phyloP scores from a whole-genome alignment of 2,888 invertebrate species.

The Drosophila robusta region DNA sequence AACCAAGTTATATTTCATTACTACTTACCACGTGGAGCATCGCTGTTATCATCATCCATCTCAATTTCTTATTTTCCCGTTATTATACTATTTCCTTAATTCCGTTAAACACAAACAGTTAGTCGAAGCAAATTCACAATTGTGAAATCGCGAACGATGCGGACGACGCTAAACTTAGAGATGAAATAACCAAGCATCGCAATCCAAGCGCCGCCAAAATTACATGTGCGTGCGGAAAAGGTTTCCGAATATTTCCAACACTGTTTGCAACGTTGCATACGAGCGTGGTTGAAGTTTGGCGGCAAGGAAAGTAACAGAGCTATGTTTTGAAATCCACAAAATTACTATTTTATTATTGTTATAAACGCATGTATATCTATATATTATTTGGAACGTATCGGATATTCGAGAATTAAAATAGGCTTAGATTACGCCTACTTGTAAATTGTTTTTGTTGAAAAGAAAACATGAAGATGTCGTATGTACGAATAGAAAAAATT shows the following conservation, averaged over 20 bases:
- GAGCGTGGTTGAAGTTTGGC: conserved; percentile 10
- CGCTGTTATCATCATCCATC: conserved; percentile 48
- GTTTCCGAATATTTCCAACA: conserved; percentile 12
- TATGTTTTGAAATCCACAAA: neutral
- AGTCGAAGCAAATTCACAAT: neutral
- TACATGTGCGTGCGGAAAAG: conserved; percentile 41
- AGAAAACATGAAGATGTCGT: too few species aligned
- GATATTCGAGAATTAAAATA: neutral
- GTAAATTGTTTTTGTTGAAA: too few species aligned
- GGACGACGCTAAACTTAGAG: conserved; percentile 45
- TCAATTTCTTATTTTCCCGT: neutral
- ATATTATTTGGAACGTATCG: neutral
- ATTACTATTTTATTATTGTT: neutral
- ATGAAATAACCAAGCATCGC: conserved; percentile 45
- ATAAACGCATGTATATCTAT: neutral
- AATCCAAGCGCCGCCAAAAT: conserved; percentile 40
- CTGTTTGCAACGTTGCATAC: conserved; percentile 15
- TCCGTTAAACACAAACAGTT: neutral
- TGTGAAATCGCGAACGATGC: neutral
- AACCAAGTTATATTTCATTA: neutral
- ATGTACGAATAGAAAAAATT: too few species aligned
- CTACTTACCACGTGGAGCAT: conserved; percentile 46
- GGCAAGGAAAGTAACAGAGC: neutral
- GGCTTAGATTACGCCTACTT: too few species aligned
- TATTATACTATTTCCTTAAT: neutral